Evolutionary conservation across 64 coral and sea anemone species (phyloP), one percentile per base, ranked within the genome.

Genomic region (Hydrozoanthus tunicans): DNA sequence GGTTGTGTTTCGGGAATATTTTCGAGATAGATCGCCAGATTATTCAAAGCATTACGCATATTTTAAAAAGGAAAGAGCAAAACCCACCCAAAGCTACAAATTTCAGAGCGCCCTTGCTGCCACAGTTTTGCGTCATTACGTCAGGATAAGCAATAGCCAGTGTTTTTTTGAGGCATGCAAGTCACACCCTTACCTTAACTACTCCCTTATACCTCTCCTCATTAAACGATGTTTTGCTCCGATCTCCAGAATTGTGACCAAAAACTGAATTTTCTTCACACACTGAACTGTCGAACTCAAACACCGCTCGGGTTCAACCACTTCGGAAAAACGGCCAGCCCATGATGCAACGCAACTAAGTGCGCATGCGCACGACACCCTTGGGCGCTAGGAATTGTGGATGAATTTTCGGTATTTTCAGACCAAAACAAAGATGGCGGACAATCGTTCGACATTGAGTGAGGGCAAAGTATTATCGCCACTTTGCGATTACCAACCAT

Each of bases 291-390:
- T 94, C 75, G 91, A 96, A 90, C 95, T 96, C 95, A 96, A 94
- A 96, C 95, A 96, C 95, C 92, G 95, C 92, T 96, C 89, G 86
- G 78, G 82, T 96, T 96, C 91, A 91, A 93, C 85, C 94, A 95
- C 95, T 94, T 92, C 86, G 95, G 58, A 90, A 96, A 96, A 96
- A 96, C 92, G 95, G 95, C 92, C 89, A 96, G 69, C 95, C 95
- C 95, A 96, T 88, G 78, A 96, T 96, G 92, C 95, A 94, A 81
- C 65, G 95, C 90, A 83, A 94, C 76, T 9, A 55, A 81, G 62
- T 92, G 74, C 89, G 77, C 93, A 76, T 92, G 89, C 90, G 90
- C 84, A 91, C 43, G 65, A 64, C 65, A 57, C 81, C 52, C 25
- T 62, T 10, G 32, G 32, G 51, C 68, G 95, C 81, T 52, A 15